Evolutionary conservation across 2,888 invertebrate genomes (phyloP), one percentile per base, ranked within the genome.

Genomic region (Mesorhabditis belari): DNA sequence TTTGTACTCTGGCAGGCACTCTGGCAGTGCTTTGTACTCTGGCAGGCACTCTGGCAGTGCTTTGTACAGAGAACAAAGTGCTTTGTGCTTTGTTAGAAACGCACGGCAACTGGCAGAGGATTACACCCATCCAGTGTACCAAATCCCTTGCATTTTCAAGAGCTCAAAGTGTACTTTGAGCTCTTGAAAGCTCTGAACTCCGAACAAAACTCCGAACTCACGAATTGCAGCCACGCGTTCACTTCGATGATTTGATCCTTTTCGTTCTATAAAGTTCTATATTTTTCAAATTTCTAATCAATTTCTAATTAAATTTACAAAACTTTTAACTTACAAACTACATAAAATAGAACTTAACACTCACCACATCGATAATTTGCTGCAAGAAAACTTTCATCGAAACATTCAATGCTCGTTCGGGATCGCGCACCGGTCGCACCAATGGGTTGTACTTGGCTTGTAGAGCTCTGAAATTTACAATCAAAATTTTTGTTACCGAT

Each of bases 351-450:
- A n/a, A 50, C 19, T 55, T 21, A 3, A 27, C 27, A 23, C 17
- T 12, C 19, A 4, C 51, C 24, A 27, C 28, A 19, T 26, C 23
- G 54, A 54, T 54, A 19, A 27, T 54, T 19, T 26, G 54, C 51
- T 68, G 68, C 27, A 74, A 61, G 58, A 70, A 72, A n/a, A 75
- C 67, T 55, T 69, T 66, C 71, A 75, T 74, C 2, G 67, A 64
- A 9, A 75, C 73, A 9, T 63, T 63, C 26, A 75, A 50, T 2
- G 69, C 63, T 23, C 69, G 66, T 2, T 60, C 63, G 1, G 65
- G 67, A 55, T 68, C 68, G 23, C 61, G 29, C 0, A 72, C 75
- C 2, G 75, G 75, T 51, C 75, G 61, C 21, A 74, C 75, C 19
- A 74, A 50, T 23, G 65, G 62, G 58, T 66, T 72, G 61, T 75